Conservation (phyloP, 1,140 invertebrate genomes). For the Ctenoplectra terminalis region DNA sequence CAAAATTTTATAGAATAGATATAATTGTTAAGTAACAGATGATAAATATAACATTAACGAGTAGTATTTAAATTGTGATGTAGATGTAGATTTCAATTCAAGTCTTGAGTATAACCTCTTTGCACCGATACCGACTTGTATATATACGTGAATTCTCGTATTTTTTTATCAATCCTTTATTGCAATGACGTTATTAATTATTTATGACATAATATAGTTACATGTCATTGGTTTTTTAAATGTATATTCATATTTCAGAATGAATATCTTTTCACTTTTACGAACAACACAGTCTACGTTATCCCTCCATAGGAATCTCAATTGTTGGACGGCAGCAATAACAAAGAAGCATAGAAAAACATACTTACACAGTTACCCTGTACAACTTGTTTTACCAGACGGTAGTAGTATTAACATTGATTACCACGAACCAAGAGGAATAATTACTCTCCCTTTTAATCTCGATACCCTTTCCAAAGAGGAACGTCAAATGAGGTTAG, state of each 20-base stretch:
- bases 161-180: background rate
- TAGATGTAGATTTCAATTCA: background rate
- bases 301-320: conserved; percentile 79
- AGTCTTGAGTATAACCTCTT: conserved; percentile 21
- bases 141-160: background rate
- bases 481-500: conserved; percentile 86
- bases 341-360: conserved; percentile 87
- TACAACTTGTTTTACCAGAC: conserved; percentile 89
- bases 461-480: conserved; percentile 87
- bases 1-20: background rate
- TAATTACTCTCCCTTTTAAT: conserved; percentile 93
- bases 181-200: background rate
- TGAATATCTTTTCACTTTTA: conserved; percentile 55
- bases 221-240: background rate
- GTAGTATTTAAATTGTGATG: background rate
- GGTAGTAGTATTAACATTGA: conserved; percentile 92
- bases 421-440: conserved; percentile 92
- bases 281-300: conserved; percentile 15
- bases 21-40: background rate
- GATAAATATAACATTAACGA: background rate
- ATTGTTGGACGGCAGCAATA: conserved; percentile 87
- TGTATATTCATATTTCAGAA: conserved; percentile 66
- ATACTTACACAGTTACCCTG: conserved; percentile 90
- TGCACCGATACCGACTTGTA: background rate
- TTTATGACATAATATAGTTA: background rate